A percentile compares a stretch with the other conserved stretches of the same genome.
Evolutionary conservation across 2,888 invertebrate genomes (phyloP).

Genomic region (Cephonodes hylas): DNA sequence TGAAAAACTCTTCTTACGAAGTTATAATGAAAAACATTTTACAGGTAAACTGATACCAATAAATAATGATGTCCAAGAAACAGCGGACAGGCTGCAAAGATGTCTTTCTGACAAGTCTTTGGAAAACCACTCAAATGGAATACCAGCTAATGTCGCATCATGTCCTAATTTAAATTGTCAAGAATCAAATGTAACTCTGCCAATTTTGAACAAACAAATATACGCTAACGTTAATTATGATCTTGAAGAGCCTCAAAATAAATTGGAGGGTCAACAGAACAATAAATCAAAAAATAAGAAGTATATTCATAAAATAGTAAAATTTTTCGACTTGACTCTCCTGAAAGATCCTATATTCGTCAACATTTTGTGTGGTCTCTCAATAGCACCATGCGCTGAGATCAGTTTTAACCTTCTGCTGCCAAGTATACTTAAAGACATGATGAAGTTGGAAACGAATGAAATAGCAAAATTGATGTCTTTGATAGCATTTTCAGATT

Average conservation of each 20-base stretch:
- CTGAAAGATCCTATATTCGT: slow-evolving; percentile 84
- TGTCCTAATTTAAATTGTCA: background rate
- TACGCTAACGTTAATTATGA: background rate
- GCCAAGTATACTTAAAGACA: slow-evolving; percentile 85
- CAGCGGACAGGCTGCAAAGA: background rate
- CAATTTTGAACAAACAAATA: background rate
- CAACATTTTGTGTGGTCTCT: slow-evolving; percentile 84
- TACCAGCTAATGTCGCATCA: background rate
- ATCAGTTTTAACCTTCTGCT: slow-evolving; percentile 84
- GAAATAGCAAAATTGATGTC: slow-evolving; percentile 84
- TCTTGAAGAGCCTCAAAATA: slow-evolving; percentile 15
- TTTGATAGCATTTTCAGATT: slow-evolving; percentile 79
- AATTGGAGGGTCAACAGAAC: slow-evolving; percentile 32
- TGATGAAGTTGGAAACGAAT: slow-evolving; percentile 77
- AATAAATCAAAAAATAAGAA: slow-evolving; percentile 38
- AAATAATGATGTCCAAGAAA: background rate
- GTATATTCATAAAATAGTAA: slow-evolving; percentile 56
- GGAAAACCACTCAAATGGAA: background rate
- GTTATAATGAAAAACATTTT: background rate
- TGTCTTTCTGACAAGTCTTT: background rate
- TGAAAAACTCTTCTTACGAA: background rate
- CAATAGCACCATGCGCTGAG: slow-evolving; percentile 85
- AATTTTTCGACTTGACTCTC: slow-evolving; percentile 84
- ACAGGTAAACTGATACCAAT: background rate
- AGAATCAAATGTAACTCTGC: background rate